Evolutionary conservation across 1,140 invertebrate species (phyloP), one percentile per base, ranked within the genome.

Genomic region (Cherax destructor): DNA sequence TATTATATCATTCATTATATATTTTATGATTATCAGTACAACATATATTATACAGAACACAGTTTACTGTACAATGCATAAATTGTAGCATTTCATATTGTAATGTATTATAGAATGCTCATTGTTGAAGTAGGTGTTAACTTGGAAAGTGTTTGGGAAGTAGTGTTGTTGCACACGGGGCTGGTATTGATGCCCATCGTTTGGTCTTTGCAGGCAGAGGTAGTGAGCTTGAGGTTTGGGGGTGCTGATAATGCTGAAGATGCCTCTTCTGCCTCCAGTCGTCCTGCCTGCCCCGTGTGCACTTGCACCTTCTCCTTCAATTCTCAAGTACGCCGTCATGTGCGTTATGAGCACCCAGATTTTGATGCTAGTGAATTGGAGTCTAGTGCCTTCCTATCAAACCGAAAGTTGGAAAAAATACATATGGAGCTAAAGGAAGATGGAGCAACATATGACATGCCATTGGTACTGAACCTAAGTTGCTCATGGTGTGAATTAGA

Each of bases 171-270:
- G 81, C 69, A 76, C 52, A 59, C 81, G 72, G 88, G 69, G 80
- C 88, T 61, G 72, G 74, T 91, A 85, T 77, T 91, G 81, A 91
- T 78, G 89, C 89, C 83, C 83, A 50, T 59, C 86, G 83, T 91
- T 85, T 91, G 89, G 89, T 85, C 77, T 91, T 91, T 91, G 7
- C 89, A 91, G 89, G 89, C 89, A 47, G 89, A 91, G 59, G 83
- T 77, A 77, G 88, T 78, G 89, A 83, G 69, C 87, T 61, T 61
- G 83, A 91, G 74, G 59, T 61, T 50, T 59, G 89, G 89, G 77
- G 83, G 89, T 85, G 76, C 59, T 85, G 83, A 79, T 79, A 74
- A 59, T 85, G 76, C 59, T 85, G 83, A 79, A 69, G 89, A 78
- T 72, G 76, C 76, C 47, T 77, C 52, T 13, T 9, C 81, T 78